Evolutionary conservation across 2,113 vertebrate genomes (phyloP), one percentile per base, ranked within the genome.

Genomic region (Psophia crepitans): DNA sequence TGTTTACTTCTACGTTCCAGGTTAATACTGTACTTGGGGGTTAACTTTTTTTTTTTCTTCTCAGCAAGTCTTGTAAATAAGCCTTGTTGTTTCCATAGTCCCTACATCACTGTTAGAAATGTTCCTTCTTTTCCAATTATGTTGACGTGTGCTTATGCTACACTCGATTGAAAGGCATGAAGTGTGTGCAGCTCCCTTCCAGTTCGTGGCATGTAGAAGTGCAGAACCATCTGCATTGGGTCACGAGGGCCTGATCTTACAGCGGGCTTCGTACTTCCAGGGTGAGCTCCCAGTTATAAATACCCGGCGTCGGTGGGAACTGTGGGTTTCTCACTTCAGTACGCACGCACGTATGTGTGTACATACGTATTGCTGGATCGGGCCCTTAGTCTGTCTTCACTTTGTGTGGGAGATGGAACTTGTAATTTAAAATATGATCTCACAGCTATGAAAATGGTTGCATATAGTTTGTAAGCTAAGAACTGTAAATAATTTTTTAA

Each of bases 401-500:
- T 91, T 48, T 32, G 5, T 12, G 35, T 41, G 74, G 74, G 76
- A 89, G 77, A 74, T 70, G 60, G 53, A 76, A 71, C 39, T 92
- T 41, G 88, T 65, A 24, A 74, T 76, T 87, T 51, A 6, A 91
- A 86, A 53, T 5, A 46, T 0, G 10, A 84, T 87, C 89, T 91
- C 86, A 46, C 86, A 43, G 90, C 86, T 95, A 63, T 41, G 79
- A 73, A 44, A 91, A 89, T 60, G 78, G 91, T 88, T 73, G 63
- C 21, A 14, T 80, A 77, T 53, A 74, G 70, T 95, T 97, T 93
- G 92, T 94, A 97, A 96, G 89, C 65, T 80, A 84, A 86, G 78
- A 95, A 79, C 91, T 97, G 93, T 92, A 94, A 96, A 96, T 97
- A 96, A 90, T 96, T 97, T 96, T 97, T 87, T 89, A 96, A 95